phyloP scores from a whole-genome alignment of 2,888 invertebrate genomes.

The Thumatha senex region DNA sequence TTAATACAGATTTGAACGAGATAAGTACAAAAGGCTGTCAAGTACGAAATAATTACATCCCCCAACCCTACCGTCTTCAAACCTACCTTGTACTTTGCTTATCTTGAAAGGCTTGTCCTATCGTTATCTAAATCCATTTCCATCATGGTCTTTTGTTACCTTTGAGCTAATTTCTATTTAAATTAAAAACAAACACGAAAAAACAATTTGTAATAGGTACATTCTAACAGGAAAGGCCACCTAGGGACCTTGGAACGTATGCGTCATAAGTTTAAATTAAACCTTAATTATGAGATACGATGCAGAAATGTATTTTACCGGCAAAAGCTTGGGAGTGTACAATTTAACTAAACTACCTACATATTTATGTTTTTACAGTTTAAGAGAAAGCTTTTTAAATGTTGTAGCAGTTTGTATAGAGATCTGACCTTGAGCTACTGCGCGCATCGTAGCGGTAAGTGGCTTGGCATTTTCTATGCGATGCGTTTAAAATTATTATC shows the following conservation, averaged over 20 bases:
- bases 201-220: conserved; percentile 1
- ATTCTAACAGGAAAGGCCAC: conserved; percentile 4
- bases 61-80: conserved; percentile 37
- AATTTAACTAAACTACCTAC: not conserved
- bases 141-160: conserved; percentile 21
- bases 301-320: not conserved
- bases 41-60: not conserved
- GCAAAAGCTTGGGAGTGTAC: not conserved
- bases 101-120: conserved; percentile 28
- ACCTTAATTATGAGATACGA: conserved; percentile 17
- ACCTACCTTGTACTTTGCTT: conserved; percentile 30
- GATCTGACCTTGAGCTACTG: conserved; percentile 9
- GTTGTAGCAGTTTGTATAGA: conserved; percentile 12
- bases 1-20: no score
- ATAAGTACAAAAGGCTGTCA: not conserved
- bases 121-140: conserved; percentile 32
- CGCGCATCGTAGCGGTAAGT: not conserved
- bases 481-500: not conserved
- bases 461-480: no score
- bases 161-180: conserved; percentile 18
- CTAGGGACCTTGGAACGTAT: conserved; percentile 1
- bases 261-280: conserved; percentile 22
- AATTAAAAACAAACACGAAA: not conserved
- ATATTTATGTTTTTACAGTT: not conserved
- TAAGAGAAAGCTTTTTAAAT: not conserved